phyloP scores from a whole-genome alignment of 2,113 vertebrate species.

The Terrapene triunguis region DNA sequence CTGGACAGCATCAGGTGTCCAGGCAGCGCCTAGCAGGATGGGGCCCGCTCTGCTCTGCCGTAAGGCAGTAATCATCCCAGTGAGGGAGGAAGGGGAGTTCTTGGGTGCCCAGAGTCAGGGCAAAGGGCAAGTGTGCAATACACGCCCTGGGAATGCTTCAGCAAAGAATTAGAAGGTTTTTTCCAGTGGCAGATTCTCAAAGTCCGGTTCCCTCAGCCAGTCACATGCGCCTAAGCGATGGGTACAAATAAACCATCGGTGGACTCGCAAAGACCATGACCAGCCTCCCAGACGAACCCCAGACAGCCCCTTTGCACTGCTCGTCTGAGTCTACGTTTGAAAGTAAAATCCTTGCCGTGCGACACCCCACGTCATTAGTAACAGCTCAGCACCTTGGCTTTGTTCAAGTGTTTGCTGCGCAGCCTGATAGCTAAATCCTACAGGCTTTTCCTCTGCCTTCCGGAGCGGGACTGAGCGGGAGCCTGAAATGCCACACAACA shows the following conservation, averaged over 20 bases:
- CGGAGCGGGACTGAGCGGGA: not conserved
- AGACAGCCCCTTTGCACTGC: not conserved
- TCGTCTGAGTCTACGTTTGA: too few species aligned
- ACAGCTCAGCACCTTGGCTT: not conserved
- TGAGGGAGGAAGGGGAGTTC: too few species aligned
- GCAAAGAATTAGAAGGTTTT: too few species aligned
- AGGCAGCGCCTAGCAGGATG: too few species aligned
- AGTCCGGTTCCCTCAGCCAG: not conserved
- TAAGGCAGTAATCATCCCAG: too few species aligned
- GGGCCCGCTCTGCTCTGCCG: not conserved
- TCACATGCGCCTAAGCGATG: not conserved
- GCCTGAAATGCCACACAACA: not conserved
- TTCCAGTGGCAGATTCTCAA: too few species aligned
- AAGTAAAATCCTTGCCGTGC: not conserved
- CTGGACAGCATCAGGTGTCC: not conserved
- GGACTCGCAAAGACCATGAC: not conserved
- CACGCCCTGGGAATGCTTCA: too few species aligned
- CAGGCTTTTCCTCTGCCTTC: not conserved
- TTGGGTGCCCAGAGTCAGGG: too few species aligned
- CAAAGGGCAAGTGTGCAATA: too few species aligned
- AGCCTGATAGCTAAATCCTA: not conserved
- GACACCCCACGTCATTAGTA: not conserved
- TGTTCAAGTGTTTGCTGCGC: not conserved
- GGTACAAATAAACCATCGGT: not conserved
- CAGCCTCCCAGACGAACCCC: too few species aligned